phyloP scores from a whole-genome alignment of 2,888 invertebrate species.

The Drosophila borborema region DNA sequence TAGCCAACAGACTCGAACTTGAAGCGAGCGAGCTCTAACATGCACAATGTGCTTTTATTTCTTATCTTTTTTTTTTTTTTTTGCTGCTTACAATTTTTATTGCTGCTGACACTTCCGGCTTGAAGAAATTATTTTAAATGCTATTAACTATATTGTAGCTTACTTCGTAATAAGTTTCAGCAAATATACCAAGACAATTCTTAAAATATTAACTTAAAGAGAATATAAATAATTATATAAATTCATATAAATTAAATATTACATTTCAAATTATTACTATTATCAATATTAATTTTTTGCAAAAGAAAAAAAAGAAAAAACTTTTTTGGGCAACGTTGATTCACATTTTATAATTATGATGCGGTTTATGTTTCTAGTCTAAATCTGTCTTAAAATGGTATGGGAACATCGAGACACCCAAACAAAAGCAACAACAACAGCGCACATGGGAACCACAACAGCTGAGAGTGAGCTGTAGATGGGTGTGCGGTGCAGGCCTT shows the following conservation, averaged over 20 bases:
- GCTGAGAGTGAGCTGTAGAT: neutral
- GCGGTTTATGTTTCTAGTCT: slow-evolving; percentile 56
- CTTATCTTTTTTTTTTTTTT: slow-evolving; percentile 3
- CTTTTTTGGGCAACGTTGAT: slow-evolving; percentile 7
- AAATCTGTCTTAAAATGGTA: slow-evolving; percentile 38
- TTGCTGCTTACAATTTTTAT: slow-evolving; percentile 22
- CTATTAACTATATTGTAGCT: slow-evolving; percentile 33
- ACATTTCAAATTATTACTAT: neutral
- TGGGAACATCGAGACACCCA: slow-evolving; percentile 49
- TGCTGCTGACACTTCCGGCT: slow-evolving; percentile 48
- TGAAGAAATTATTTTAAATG: slow-evolving; percentile 44
- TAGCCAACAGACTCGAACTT: slow-evolving; percentile 53
- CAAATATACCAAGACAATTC: neutral
- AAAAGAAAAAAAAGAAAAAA: too few species aligned
- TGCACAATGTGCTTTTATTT: slow-evolving; percentile 28
- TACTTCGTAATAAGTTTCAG: neutral
- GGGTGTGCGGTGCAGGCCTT: slow-evolving; percentile 39
- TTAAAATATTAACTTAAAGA: too few species aligned
- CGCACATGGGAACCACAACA: slow-evolving; percentile 48
- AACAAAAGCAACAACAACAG: slow-evolving; percentile 16
- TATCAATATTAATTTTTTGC: neutral
- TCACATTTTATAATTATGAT: slow-evolving; percentile 50
- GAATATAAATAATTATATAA: too few species aligned
- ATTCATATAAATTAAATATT: too few species aligned
- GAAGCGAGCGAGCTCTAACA: slow-evolving; percentile 17